These are phyloP conservation scores for Pseudococcus viburni DNA, from an alignment of 2,888 invertebrate species.

Conservation along the genomic window DNA sequence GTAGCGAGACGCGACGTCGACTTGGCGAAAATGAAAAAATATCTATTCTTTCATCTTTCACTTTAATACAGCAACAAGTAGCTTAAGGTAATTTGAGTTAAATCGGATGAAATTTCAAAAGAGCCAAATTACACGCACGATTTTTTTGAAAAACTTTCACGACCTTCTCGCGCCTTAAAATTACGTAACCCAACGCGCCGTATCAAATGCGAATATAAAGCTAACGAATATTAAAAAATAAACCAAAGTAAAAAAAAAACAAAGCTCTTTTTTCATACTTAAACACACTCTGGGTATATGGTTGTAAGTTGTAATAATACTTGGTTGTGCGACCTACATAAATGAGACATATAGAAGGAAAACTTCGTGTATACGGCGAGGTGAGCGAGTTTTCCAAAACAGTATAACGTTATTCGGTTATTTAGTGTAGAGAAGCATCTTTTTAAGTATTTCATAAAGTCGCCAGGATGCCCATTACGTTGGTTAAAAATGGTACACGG, in stretches of 20 bases:
- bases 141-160: background rate
- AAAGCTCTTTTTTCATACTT: background rate
- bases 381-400: background rate
- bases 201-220: background rate
- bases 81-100: conserved; percentile 6
- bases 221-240: background rate
- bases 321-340: conserved; percentile 19
- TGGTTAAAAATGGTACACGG: background rate
- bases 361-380: background rate
- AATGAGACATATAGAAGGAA: conserved; percentile 42
- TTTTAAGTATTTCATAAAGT: background rate
- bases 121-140: background rate
- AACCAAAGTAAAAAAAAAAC: background rate
- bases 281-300: conserved; percentile 11
- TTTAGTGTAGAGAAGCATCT: background rate
- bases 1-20: background rate
- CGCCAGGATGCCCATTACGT: background rate
- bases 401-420: conserved; percentile 11
- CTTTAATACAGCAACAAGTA: conserved; percentile 15
- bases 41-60: conserved; percentile 37
- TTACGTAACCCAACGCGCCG: background rate
- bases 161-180: background rate
- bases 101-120: conserved; percentile 39
- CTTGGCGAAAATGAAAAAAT: conserved; percentile 8
- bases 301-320: background rate